phyloP scores from a whole-genome alignment of 2,888 invertebrate genomes.

The Panzeria rudis region DNA sequence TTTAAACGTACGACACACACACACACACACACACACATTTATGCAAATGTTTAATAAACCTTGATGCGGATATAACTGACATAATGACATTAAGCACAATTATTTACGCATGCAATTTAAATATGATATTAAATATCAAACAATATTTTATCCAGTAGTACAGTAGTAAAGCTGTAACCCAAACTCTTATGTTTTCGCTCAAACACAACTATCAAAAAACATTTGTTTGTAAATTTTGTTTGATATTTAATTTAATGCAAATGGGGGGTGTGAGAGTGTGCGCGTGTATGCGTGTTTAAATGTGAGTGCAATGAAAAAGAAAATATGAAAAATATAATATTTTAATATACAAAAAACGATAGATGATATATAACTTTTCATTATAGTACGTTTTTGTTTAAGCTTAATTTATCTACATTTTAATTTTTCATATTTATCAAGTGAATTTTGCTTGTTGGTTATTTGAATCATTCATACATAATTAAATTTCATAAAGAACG shows the following conservation, averaged over 20 bases:
- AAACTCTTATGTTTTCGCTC: conserved; percentile 17
- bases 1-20: neutral
- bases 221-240: conserved; percentile 26
- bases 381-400: conserved; percentile 8
- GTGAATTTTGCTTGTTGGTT: conserved; percentile 39
- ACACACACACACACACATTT: neutral
- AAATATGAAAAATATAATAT: conserved; percentile 19
- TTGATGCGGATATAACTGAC: conserved; percentile 74
- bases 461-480: conserved; percentile 40
- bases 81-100: conserved; percentile 79
- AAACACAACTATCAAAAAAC: neutral
- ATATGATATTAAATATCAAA: conserved; percentile 74
- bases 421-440: conserved; percentile 16
- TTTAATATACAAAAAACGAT: conserved; percentile 27
- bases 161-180: conserved; percentile 48
- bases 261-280: neutral
- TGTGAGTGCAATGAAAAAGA: conserved; percentile 15
- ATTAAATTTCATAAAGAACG: conserved; percentile 11
- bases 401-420: conserved; percentile 22
- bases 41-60: conserved; percentile 50
- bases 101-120: conserved; percentile 79
- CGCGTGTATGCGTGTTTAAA: conserved; percentile 1
- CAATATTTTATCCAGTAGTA: conserved; percentile 35
- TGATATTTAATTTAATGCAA: conserved; percentile 14
- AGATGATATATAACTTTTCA: conserved; percentile 52